Base-by-base conservation (phyloP, 2,797 vertebrate species). In the Heliangelus exortis region DNA sequence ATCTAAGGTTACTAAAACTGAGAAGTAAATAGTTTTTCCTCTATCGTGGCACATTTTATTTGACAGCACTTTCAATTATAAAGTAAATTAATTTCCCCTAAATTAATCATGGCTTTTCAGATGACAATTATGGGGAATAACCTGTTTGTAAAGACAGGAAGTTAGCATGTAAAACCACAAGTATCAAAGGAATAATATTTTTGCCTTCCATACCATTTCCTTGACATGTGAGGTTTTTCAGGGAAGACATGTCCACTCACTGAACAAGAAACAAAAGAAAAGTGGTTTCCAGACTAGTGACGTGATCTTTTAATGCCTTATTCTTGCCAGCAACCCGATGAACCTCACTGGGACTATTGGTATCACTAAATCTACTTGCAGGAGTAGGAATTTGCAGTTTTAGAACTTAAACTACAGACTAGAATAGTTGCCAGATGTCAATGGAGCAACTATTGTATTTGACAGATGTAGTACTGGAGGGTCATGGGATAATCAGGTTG, bases 161-260 rank as follows among this genome's bases (percentile, higher is more conserved):
- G 61, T 65, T 74, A 91, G 17, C 34, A 76, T 51, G 48, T 58
- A 72, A 92, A 91, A 89, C 91, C 80, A 8, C 89, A 92, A 91
- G 53, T 71, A 86, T 59, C 87, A 84, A 67, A 91, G 87, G 84
- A 95, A 53, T 90, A 89, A 36, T 93, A 84, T n/a, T 89, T 89
- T 84, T 82, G 54, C 55, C 67, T 88, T 94, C 82, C 48, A 26
- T 86, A 51, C 82, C 76, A 92, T 75, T 92, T 96, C 53, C 45
- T 53, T 91, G 69, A 89, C 16, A 3, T 25, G 31, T n/a, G 82
- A 92, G 34, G 33, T 36, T 96, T 90, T 90, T 75, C 66, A 83
- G 14, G 19, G 76, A 84, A 91, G 82, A 86, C 1, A 0, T 81
- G 69, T 58, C 53, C 79, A 87, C 36, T 39, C 17, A 22, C 20